Percentiles rank a stretch among this genome's conserved stretches.
Conservation (phyloP, 2,888 invertebrate genomes). For the Dynastes hyllus region DNA sequence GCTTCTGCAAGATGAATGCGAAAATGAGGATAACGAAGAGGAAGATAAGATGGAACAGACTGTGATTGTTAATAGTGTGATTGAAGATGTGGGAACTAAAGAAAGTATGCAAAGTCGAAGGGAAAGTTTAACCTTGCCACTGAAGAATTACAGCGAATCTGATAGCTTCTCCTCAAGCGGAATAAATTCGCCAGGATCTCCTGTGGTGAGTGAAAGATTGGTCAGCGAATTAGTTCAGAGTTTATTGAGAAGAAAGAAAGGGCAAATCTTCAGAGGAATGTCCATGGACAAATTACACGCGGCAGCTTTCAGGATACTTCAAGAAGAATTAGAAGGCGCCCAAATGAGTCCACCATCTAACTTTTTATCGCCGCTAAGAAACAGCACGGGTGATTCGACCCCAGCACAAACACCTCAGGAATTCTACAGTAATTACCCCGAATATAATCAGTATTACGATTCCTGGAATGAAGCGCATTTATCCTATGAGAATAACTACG, state of each 20-base stretch:
- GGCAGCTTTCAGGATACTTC: conserved; percentile 74
- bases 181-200: conserved; percentile 72
- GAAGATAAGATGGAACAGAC: conserved; percentile 59
- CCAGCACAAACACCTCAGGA: conserved; percentile 73
- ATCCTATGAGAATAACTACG: conserved; percentile 65
- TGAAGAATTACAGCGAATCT: conserved; percentile 71
- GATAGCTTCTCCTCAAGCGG: conserved; percentile 74
- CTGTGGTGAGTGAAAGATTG: conserved; percentile 73
- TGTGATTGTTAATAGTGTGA: conserved; percentile 57
- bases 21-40: conserved; percentile 67
- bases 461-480: conserved; percentile 71
- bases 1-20: conserved; percentile 77
- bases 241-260: conserved; percentile 74
- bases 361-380: conserved; percentile 66
- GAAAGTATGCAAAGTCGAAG: conserved; percentile 71
- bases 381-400: conserved; percentile 70
- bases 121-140: conserved; percentile 73
- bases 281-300: conserved; percentile 76
- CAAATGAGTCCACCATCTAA: conserved; percentile 67
- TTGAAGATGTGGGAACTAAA: conserved; percentile 61
- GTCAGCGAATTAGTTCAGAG: conserved; percentile 77
- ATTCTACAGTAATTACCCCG: conserved; percentile 70
- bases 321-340: conserved; percentile 73
- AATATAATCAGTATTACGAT: conserved; percentile 74
- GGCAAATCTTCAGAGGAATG: conserved; percentile 72